Conservation (phyloP, 2,113 vertebrate species). For the Amia ocellicauda region DNA sequence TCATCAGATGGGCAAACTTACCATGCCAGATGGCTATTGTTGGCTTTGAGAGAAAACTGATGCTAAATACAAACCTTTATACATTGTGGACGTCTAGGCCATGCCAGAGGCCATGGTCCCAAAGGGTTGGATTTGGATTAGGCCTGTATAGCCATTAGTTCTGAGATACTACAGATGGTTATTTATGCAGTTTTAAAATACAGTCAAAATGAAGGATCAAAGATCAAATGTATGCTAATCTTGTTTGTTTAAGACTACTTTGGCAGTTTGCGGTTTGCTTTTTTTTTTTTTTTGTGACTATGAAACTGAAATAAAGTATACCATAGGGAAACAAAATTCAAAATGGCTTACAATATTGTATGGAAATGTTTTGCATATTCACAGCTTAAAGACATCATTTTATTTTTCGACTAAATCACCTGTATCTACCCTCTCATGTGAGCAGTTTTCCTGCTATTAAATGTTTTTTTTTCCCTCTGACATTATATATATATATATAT, state of each 20-base stretch:
- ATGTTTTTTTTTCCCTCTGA: too few relatives aligned
- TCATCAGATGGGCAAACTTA: neutral
- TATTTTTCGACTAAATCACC: too few relatives aligned
- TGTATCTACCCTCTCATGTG: too few relatives aligned
- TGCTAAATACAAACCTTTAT: constrained; percentile 36
- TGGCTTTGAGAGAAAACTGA: constrained; percentile 31
- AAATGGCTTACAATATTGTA: too few relatives aligned
- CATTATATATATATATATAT: too few relatives aligned
- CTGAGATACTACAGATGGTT: constrained; percentile 38
- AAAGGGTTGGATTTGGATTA: constrained; percentile 45
- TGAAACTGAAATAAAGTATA: too few relatives aligned
- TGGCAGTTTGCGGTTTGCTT: too few relatives aligned
- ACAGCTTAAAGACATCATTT: too few relatives aligned
- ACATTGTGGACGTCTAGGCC: constrained; percentile 1
- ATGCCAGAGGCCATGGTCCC: constrained; percentile 37
- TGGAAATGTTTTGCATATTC: too few relatives aligned
- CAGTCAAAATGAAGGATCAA: constrained; percentile 38
- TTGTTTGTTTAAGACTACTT: constrained; percentile 22
- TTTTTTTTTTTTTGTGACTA: too few relatives aligned
- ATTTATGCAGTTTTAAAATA: constrained; percentile 37
- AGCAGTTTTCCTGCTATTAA: too few relatives aligned
- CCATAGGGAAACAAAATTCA: too few relatives aligned
- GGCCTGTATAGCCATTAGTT: constrained; percentile 27
- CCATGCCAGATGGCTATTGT: constrained; percentile 36
- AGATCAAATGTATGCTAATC: constrained; percentile 29